Base-by-base conservation (phyloP, 2,888 invertebrate genomes). In the Brachyptera putata region DNA sequence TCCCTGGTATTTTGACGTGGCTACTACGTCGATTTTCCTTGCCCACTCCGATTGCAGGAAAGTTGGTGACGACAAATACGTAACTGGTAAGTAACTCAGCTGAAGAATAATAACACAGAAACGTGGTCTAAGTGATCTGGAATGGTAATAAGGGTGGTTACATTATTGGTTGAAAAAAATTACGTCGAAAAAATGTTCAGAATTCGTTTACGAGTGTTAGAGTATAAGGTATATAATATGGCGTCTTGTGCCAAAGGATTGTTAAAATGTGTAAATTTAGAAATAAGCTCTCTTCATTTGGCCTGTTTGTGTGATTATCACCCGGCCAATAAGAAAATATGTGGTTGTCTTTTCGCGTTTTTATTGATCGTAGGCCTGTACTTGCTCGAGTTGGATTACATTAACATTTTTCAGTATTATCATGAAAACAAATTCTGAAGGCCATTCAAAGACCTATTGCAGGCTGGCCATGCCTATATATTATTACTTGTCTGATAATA, bases 21-120 rank as follows among this genome's bases (percentile, higher is more conserved):
- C 87, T 87, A 84, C 87, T 91, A 91, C 91, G 90, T 91, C 90
- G 87, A 84, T 85, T 85, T 85, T 84, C 85, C 84, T 89, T 89
- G 86, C 88, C 90, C 90, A 90, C 87, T 90, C 89, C 87, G 87
- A 87, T 87, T 85, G 87, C 89, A 86, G 88, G 87, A 88, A 87
- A 89, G 83, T 86, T 86, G 86, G 89, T 90, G 90, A 91, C 90
- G 90, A 90, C 87, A 87, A 89, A 89, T 89, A 89, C 90, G 90
- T 90, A 91, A 90, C 89, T 85, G 87, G 87, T 87, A 86, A 87
- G 86, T 87, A 84, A 62, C 84, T 83, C 80, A 79, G 80, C 79
- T 78, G 80, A 79, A 79, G 80, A 80, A 80, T 77, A 80, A 79
- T 78, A 80, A 79, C 79, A 78, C 75, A 73, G 76, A 75, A 77